Base-by-base conservation (phyloP, 2,797 vertebrate species). In the Amblyraja radiata region DNA sequence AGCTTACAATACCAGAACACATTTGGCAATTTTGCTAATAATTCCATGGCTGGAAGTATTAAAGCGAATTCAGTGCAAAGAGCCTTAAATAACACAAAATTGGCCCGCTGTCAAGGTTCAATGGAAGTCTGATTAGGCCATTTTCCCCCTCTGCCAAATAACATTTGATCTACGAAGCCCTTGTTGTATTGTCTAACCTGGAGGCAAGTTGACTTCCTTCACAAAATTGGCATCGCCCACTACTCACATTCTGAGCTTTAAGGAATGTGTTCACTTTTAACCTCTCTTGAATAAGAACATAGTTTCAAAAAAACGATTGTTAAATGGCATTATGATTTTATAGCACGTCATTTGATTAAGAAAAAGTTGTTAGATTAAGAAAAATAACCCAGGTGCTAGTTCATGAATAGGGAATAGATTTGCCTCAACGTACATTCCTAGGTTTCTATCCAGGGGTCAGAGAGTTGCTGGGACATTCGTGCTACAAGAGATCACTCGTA, bases 191-290 rank as follows among this genome's bases (percentile, higher is more conserved):
- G 71, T 73, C 95, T 96, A 97, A 96, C 96, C 97, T 96, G 97
- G 96, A 95, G 94, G 96, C 95, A 96, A 97, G 96, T 97, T 96
- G 97, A 97, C 96, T 97, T 97, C 97, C 96, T 97, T 97, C 97
- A 3, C 2, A 92, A 76, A 74, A 76, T 96, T 96, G 96, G 94
- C 96, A 95, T 96, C 95, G 96, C 95, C 94, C 32, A 32, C 97
- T 97, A 97, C 96, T 97, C 96, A 95, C 94, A 94, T 95, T 96
- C 96, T 96, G 96, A 96, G 96, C 21, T 96, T 96, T 96, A 94
- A 95, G 95, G 11, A 73, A 84, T 95, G 96, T 95, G 95, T 94
- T 2, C 80, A 95, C 96, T 96, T 95, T 96, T 95, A 96, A 95
- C 95, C 95, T 95, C 94, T 95, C 95, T 96, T 96, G 96, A 96